Evolutionary conservation across 2,888 invertebrate species (phyloP).

Genomic region (Aelia acuminata): DNA sequence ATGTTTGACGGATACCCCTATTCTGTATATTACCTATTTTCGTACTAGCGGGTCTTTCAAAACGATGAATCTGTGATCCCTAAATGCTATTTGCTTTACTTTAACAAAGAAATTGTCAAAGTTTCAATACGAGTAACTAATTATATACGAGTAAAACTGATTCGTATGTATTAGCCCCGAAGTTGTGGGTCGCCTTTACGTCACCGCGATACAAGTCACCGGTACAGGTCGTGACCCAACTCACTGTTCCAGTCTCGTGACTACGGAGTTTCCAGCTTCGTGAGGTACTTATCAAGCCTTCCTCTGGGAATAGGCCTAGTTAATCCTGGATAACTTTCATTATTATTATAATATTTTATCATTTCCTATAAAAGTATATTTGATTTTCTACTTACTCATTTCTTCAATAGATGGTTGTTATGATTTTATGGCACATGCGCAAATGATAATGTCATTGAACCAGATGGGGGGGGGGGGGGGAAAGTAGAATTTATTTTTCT

Average conservation of each 20-base stretch:
- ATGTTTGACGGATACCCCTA: no score
- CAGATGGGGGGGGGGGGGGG: not conserved
- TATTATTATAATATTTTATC: slow-evolving; percentile 26
- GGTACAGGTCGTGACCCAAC: not conserved
- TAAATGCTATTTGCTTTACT: no score
- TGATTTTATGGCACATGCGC: not conserved
- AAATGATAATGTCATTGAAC: not conserved
- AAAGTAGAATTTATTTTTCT: not conserved
- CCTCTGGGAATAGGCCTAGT: not conserved
- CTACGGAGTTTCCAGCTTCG: slow-evolving; percentile 5
- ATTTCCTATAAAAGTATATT: not conserved
- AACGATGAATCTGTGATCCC: no score
- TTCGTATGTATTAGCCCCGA: no score
- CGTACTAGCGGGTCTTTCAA: no score
- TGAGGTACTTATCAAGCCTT: not conserved
- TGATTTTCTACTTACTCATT: not conserved
- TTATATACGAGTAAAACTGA: no score
- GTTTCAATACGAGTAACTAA: no score
- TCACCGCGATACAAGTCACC: slow-evolving; percentile 12
- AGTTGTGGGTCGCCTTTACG: no score
- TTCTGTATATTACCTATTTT: no score
- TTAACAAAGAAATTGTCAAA: no score
- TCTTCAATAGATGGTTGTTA: not conserved
- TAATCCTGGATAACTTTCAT: not conserved
- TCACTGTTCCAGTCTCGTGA: slow-evolving; percentile 11